A percentile compares a stretch with the other conserved stretches of the same genome.
Evolutionary conservation across 2,113 vertebrate species (phyloP).

Genomic region (Menidia beryllina): DNA sequence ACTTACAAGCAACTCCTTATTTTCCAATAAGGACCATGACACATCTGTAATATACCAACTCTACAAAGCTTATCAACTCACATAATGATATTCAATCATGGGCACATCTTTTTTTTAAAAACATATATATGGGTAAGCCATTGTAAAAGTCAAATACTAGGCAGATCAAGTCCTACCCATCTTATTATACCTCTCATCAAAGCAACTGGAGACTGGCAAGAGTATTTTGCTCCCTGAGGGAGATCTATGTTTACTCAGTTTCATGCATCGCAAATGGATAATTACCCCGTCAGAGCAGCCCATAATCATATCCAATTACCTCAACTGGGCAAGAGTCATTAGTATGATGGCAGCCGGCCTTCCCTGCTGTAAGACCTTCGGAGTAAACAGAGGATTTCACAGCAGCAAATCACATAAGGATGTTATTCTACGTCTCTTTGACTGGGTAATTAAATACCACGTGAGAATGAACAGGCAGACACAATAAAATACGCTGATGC

Average conservation of each 20-base stretch:
- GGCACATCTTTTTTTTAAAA: background rate
- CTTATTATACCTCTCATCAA: background rate
- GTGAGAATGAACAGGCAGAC: background rate
- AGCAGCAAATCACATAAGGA: slow-evolving; percentile 11
- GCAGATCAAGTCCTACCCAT: background rate
- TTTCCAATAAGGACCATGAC: background rate
- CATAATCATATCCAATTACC: slow-evolving; percentile 28
- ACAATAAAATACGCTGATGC: slow-evolving; percentile 8
- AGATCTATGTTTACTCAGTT: slow-evolving; percentile 3
- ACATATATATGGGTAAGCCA: too few species aligned
- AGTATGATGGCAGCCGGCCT: background rate
- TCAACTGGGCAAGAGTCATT: slow-evolving; percentile 26
- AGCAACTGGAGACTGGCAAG: slow-evolving; percentile 4
- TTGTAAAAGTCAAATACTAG: too few species aligned
- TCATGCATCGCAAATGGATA: slow-evolving; percentile 19
- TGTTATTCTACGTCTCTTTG: slow-evolving; percentile 12
- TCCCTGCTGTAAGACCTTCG: slow-evolving; percentile 5
- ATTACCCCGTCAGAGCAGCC: slow-evolving; percentile 27
- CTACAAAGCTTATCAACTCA: slow-evolving; percentile 6
- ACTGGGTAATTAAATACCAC: background rate
- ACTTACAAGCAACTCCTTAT: background rate
- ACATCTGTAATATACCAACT: slow-evolving; percentile 37
- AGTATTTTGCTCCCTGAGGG: slow-evolving; percentile 8
- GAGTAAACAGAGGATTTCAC: slow-evolving; percentile 19
- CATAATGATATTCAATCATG: background rate